Evolutionary conservation across 2,797 vertebrate genomes (phyloP).

Genomic region (Urophycis tenuis): DNA sequence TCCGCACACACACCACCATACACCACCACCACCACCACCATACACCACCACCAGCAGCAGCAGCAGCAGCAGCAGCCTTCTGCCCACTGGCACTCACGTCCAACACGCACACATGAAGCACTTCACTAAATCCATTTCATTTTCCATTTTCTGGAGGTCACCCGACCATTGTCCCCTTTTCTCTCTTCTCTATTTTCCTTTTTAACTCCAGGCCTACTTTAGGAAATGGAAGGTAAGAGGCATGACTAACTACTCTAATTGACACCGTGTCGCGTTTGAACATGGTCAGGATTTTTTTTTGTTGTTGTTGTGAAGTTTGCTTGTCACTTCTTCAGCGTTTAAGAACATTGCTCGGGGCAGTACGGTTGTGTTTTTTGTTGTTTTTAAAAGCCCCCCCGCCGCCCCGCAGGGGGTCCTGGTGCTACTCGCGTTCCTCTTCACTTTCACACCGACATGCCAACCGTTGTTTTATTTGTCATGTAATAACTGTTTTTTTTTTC

Average conservation of each 20-base stretch:
- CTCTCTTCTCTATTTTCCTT: conserved; percentile 20
- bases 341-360: conserved; percentile 30
- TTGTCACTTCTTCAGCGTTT: conserved; percentile 37
- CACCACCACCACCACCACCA: conserved; percentile 41
- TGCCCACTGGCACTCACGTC: not conserved
- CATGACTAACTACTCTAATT: conserved; percentile 53
- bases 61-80: conserved; percentile 42
- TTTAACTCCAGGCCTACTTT: conserved; percentile 28
- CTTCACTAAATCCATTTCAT: conserved; percentile 37
- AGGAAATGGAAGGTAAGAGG: conserved; percentile 52
- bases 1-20: conserved; percentile 17
- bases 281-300: conserved; percentile 22
- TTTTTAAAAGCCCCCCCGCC: conserved; percentile 32
- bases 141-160: conserved; percentile 47
- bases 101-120: not conserved
- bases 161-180: conserved; percentile 43
- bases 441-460: conserved; percentile 14
- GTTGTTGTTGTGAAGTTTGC: too few species aligned
- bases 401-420: conserved; percentile 27
- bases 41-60: too few species aligned
- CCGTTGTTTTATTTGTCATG: not conserved
- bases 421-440: conserved; percentile 33
- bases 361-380: not conserved
- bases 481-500: conserved; percentile 40
- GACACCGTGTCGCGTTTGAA: conserved; percentile 47